Evolutionary conservation across 2,888 invertebrate genomes (phyloP).

Genomic region (Drosophila setosimentum): DNA sequence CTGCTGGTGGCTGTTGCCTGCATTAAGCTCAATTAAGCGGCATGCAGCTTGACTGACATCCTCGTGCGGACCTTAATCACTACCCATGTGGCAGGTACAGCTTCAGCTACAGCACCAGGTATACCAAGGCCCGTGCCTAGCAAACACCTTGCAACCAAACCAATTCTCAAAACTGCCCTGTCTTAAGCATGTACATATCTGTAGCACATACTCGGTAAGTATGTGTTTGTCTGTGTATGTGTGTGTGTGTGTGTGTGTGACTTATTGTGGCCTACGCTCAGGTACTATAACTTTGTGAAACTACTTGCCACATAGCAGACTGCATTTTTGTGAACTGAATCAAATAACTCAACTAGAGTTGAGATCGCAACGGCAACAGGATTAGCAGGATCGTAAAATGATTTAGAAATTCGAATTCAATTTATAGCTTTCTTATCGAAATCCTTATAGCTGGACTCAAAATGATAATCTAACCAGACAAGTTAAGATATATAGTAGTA

Average conservation of each 20-base stretch:
- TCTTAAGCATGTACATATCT: not conserved
- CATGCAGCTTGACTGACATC: constrained; percentile 56
- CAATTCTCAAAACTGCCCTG: constrained; percentile 12
- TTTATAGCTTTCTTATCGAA: too few species aligned
- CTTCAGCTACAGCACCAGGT: constrained; percentile 13
- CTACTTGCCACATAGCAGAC: not conserved
- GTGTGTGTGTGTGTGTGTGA: not conserved
- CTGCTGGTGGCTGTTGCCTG: constrained; percentile 15
- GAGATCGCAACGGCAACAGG: too few species aligned
- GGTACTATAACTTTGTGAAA: not conserved
- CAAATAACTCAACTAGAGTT: not conserved
- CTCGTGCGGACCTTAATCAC: constrained; percentile 46
- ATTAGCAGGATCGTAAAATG: too few species aligned
- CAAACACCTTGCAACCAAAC: constrained; percentile 53
- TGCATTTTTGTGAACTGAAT: not conserved
- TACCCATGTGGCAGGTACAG: constrained; percentile 30
- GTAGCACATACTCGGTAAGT: not conserved
- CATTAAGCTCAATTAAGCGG: constrained; percentile 70
- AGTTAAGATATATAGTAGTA: too few species aligned
- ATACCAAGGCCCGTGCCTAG: constrained; percentile 50
- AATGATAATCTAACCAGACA: too few species aligned
- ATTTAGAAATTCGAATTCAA: too few species aligned
- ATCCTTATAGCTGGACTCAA: too few species aligned
- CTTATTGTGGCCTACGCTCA: not conserved
- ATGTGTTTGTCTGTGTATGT: not conserved